Base-by-base conservation (phyloP, 2,888 invertebrate species). In the Amphiduros pacificus region DNA sequence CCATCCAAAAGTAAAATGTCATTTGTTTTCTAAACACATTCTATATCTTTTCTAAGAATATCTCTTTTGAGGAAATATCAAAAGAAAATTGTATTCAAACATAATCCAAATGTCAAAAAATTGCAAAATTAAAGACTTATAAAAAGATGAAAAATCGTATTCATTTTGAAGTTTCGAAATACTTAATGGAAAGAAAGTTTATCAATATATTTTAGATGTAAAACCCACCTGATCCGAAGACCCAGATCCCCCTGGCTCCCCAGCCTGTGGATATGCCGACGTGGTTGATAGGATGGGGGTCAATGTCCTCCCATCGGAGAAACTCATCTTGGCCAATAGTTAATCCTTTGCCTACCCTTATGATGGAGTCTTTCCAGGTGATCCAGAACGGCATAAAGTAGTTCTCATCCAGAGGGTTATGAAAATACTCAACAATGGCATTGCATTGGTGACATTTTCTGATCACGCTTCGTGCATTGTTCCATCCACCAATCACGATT, bases 401-500 rank as follows among this genome's bases (percentile, higher is more conserved):
- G 1, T 60, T 49, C 29, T 68, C 72, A 56, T 63, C 66, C 14
- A 74, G 60, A 0, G 72, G 73, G n/a, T 22, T 2, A 20, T 73
- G 71, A 2, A 29, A 36, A 3, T 52, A 59, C 9, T 63, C 61
- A 31, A 68, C 71, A 65, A 60, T 68, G 53, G 71, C 64, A 1
- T 54, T 48, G 41, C 73, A 73, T 51, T 73, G 73, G 57, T 68
- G 69, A 61, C 73, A 74, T 52, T 70, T 70, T 44, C 73, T 63
- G 48, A 74, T 72, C 24, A 69, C 73, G 41, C 88, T 88, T 83
- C 91, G 92, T 66, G 87, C 85, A 82, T 94, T 93, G 27, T 87
- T 87, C 94, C 93, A 94, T 31, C 93, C 93, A 29, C 94, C 94
- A 73, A 94, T 86, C 84, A 93, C 91, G 57, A 94, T 80, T 83